These are phyloP conservation scores for Lineus longissimus DNA, from an alignment of 1,140 invertebrate species.

Conservation along the genomic window DNA sequence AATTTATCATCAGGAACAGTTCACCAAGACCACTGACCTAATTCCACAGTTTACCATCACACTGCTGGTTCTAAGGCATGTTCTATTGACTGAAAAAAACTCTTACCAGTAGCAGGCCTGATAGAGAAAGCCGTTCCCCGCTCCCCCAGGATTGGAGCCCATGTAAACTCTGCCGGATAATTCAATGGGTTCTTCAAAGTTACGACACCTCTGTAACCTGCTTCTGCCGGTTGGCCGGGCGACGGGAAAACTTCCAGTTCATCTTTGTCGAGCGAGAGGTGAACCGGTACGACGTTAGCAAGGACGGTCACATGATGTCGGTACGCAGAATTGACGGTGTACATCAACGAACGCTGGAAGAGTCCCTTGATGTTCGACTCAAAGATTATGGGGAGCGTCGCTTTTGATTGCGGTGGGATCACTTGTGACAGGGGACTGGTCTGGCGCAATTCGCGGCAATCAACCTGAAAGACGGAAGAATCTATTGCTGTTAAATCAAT, in stretches of 20 bases:
- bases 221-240: slow-evolving; percentile 45
- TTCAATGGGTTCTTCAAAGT: slow-evolving; percentile 49
- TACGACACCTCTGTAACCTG: slow-evolving; percentile 46
- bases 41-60: too few relatives aligned
- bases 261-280: slow-evolving; percentile 39
- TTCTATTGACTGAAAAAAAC: too few relatives aligned
- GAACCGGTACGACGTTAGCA: slow-evolving; percentile 49
- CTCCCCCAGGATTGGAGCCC: slow-evolving; percentile 46
- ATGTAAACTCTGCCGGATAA: slow-evolving; percentile 50
- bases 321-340: slow-evolving; percentile 50
- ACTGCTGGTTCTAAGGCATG: too few relatives aligned
- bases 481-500: neutral
- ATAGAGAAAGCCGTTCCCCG: slow-evolving; percentile 54
- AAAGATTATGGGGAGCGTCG: slow-evolving; percentile 52
- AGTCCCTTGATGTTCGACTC: slow-evolving; percentile 49
- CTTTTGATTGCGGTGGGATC: slow-evolving; percentile 48
- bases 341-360: slow-evolving; percentile 50
- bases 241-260: slow-evolving; percentile 37
- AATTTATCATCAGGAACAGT: too few relatives aligned
- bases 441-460: slow-evolving; percentile 50
- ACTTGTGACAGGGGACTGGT: slow-evolving; percentile 53
- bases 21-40: too few relatives aligned
- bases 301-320: slow-evolving; percentile 49
- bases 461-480: slow-evolving; percentile 23
- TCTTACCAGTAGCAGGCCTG: slow-evolving; percentile 45